Percentiles rank a stretch among this genome's conserved stretches.
Evolutionary conservation across 2,113 vertebrate species (phyloP).

Genomic region (Megatriorchis doriae): DNA sequence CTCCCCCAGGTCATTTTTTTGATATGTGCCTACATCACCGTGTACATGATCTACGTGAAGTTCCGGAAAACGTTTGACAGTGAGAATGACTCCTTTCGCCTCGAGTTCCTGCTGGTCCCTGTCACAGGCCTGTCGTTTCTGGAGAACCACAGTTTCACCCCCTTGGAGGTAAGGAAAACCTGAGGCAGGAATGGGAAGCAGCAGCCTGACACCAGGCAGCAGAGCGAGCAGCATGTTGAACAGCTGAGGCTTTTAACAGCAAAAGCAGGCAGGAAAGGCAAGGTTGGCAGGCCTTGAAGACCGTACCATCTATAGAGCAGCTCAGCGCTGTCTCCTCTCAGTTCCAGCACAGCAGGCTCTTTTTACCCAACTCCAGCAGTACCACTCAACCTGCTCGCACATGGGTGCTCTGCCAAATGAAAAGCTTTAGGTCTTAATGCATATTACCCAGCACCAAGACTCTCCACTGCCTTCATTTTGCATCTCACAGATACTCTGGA

Average conservation of each 20-base stretch:
- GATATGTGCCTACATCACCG: constrained; percentile 84
- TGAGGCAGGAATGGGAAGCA: not conserved
- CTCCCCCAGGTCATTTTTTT: constrained; percentile 87
- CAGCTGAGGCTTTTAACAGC: not conserved
- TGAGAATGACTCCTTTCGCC: constrained; percentile 89
- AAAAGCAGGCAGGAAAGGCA: not conserved
- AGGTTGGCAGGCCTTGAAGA: not conserved
- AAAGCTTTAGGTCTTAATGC: not conserved
- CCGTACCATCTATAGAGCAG: not conserved
- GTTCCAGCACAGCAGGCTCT: not conserved
- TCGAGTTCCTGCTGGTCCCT: constrained; percentile 93
- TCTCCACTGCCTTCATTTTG: not conserved
- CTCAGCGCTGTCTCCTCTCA: not conserved
- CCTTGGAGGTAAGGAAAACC: constrained; percentile 82
- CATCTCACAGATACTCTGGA: constrained; percentile 88
- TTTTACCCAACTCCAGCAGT: not conserved
- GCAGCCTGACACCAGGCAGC: not conserved
- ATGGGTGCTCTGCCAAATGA: not conserved
- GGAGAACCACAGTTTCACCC: constrained; percentile 89
- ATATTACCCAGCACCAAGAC: not conserved
- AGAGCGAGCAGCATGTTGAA: not conserved
- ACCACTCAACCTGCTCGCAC: not conserved
- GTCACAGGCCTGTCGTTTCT: constrained; percentile 91
- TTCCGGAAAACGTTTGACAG: constrained; percentile 84
- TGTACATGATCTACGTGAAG: constrained; percentile 91